These are phyloP conservation scores for Cancer borealis DNA, from an alignment of 2,888 invertebrate species.

Conservation along the genomic window DNA sequence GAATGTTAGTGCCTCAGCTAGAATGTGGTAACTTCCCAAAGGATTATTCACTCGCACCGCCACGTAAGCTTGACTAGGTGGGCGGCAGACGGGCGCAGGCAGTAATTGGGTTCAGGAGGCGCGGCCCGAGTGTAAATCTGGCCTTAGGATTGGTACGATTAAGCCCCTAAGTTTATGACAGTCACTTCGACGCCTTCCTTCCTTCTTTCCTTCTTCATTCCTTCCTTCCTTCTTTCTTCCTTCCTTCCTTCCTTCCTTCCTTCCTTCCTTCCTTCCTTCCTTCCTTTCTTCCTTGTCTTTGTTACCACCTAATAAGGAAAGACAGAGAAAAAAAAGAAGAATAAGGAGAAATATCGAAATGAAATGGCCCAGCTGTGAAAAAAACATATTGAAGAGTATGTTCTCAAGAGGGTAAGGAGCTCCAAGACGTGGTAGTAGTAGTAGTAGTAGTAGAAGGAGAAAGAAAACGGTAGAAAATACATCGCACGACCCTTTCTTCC, in stretches of 20 bases:
- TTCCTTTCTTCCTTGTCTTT: background rate
- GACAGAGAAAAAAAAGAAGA: too few species aligned
- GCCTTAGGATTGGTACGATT: background rate
- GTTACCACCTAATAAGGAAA: too few species aligned
- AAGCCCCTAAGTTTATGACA: background rate
- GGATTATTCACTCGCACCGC: background rate
- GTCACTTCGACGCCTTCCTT: background rate
- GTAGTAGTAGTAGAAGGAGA: background rate
- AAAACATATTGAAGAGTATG: background rate
- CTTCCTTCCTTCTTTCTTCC: background rate
- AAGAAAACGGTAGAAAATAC: background rate
- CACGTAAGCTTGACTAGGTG: background rate
- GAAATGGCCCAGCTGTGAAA: background rate
- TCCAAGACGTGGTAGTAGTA: background rate
- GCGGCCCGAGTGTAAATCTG: background rate
- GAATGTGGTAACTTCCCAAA: background rate
- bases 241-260: background rate
- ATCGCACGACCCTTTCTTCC: background rate
- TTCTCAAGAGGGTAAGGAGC: background rate
- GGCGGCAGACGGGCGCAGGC: slow-evolving; percentile 4
- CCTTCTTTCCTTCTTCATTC: background rate
- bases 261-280: background rate
- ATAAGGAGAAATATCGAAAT: background rate
- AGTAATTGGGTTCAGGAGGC: slow-evolving; percentile 11
- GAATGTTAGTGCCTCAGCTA: background rate